phyloP scores from a whole-genome alignment of 2,888 invertebrate species.

The Acanthosepion lycidas region DNA sequence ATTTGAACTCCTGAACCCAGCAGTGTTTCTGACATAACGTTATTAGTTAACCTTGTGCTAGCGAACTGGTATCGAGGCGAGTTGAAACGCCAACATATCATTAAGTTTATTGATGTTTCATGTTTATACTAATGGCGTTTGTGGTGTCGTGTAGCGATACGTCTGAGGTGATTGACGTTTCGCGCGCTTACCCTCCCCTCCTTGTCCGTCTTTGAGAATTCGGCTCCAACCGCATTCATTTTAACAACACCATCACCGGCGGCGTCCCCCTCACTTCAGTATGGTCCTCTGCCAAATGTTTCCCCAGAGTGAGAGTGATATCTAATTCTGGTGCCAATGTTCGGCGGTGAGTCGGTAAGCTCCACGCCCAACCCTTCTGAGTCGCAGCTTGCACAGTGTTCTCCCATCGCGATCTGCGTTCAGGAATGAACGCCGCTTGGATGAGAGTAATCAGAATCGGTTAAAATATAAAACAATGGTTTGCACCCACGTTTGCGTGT shows the following conservation, averaged over 20 bases:
- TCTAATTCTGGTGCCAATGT: slow-evolving; percentile 9
- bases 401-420: neutral
- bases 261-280: neutral
- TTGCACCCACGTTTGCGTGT: neutral
- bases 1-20: too few species aligned
- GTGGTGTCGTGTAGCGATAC: slow-evolving; percentile 14
- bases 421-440: neutral
- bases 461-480: neutral
- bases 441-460: neutral
- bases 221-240: neutral
- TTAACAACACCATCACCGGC: neutral
- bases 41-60: neutral
- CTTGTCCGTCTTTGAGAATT: neutral
- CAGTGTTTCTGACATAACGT: neutral
- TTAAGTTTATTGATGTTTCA: neutral
- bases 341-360: neutral
- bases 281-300: neutral
- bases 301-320: neutral
- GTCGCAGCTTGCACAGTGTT: neutral
- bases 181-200: neutral
- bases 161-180: slow-evolving; percentile 11
- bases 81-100: neutral
- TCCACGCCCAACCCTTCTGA: neutral
- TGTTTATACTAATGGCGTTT: slow-evolving; percentile 33
- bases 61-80: neutral